These are phyloP conservation scores for Paratilapia polleni DNA, from an alignment of 2,113 vertebrate species.

Conservation along the genomic window DNA sequence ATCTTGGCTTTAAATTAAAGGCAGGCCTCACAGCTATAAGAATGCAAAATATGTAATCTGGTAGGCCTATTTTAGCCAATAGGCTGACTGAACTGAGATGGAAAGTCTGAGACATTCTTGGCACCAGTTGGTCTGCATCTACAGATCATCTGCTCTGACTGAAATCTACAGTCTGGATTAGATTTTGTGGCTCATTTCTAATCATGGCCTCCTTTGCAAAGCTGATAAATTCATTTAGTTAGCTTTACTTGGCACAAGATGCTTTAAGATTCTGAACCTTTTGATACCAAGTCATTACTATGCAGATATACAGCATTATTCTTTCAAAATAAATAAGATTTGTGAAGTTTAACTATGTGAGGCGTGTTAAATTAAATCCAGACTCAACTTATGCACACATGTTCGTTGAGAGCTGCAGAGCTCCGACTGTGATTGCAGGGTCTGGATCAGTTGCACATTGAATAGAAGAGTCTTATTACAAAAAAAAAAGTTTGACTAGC, in stretches of 20 bases:
- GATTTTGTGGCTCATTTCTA: conserved; percentile 65
- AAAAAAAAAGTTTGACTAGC: neutral
- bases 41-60: conserved; percentile 51
- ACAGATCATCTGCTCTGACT: conserved; percentile 12
- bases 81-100: conserved; percentile 34
- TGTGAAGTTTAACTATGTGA: conserved; percentile 21
- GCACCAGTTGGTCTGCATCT: conserved; percentile 50
- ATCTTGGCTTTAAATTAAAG: conserved; percentile 46
- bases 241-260: conserved; percentile 44
- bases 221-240: conserved; percentile 57
- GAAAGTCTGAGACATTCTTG: conserved; percentile 49
- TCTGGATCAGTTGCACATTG: neutral
- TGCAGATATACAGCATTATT: conserved; percentile 15
- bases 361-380: conserved; percentile 55
- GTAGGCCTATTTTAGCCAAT: conserved; percentile 33
- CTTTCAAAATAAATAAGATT: conserved; percentile 58
- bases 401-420: neutral
- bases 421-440: conserved; percentile 8
- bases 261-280: conserved; percentile 20
- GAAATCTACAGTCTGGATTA: conserved; percentile 58
- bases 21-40: conserved; percentile 38
- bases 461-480: conserved; percentile 13
- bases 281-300: conserved; percentile 41
- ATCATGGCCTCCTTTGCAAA: conserved; percentile 47
- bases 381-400: conserved; percentile 26